phyloP scores from a whole-genome alignment of 2,113 vertebrate genomes.

The Alexandromys fortis region DNA sequence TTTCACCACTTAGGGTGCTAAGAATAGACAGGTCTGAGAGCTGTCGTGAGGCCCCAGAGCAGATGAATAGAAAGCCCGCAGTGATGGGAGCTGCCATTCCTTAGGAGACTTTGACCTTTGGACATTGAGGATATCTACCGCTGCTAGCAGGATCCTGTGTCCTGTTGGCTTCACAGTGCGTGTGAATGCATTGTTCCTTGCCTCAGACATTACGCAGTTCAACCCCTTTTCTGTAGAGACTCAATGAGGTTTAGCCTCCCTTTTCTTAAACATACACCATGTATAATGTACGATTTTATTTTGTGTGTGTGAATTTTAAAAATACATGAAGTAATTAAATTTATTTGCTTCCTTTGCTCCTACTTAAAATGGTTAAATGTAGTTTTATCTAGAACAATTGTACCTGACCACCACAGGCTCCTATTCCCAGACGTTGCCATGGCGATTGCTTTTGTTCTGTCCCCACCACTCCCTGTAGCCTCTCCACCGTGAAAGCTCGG shows the following conservation, averaged over 20 bases:
- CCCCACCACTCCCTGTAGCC: not conserved
- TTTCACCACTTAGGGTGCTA: constrained; percentile 62
- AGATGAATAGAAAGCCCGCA: constrained; percentile 6
- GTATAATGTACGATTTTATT: constrained; percentile 17
- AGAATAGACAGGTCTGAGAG: constrained; percentile 68
- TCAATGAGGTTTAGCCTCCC: not conserved
- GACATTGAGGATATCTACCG: not conserved
- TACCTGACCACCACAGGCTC: not conserved
- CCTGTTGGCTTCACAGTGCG: not conserved
- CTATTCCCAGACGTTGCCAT: not conserved
- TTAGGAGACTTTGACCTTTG: constrained; percentile 35
- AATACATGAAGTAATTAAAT: not conserved
- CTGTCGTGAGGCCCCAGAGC: not conserved
- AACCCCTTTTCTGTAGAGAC: not conserved
- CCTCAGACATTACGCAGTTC: not conserved
- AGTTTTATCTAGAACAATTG: constrained; percentile 13
- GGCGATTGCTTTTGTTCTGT: not conserved
- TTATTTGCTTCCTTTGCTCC: not conserved
- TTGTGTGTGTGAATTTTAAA: not conserved
- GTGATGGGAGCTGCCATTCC: constrained; percentile 10
- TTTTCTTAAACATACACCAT: not conserved
- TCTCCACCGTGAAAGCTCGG: not conserved
- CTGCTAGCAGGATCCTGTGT: not conserved
- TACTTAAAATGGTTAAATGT: constrained; percentile 55
- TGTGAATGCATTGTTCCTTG: not conserved